A percentile compares a stretch with the other conserved stretches of the same genome.
phyloP scores from a whole-genome alignment of 2,888 invertebrate species.

The Sphaeridia pumilis region DNA sequence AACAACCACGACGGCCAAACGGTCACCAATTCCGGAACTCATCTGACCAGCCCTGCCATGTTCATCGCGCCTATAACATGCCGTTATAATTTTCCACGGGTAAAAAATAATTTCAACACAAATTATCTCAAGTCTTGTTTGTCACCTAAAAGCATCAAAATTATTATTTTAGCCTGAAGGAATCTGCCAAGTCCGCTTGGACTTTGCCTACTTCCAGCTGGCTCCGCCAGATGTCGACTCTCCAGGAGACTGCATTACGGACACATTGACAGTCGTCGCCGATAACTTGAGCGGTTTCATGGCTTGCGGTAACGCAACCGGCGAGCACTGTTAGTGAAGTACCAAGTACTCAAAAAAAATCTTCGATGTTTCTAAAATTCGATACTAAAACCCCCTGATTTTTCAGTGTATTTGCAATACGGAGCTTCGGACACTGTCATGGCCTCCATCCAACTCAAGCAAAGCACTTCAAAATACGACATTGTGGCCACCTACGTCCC shows the following conservation, averaged over 20 bases:
- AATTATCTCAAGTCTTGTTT: neutral
- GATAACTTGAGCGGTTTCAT: constrained; percentile 17
- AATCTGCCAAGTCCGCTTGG: constrained; percentile 32
- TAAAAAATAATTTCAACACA: neutral
- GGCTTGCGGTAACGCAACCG: constrained; percentile 26
- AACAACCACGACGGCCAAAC: constrained; percentile 10
- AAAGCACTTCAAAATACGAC: constrained; percentile 19
- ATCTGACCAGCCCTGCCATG: constrained; percentile 13
- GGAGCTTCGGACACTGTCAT: constrained; percentile 10
- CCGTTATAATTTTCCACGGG: constrained; percentile 22
- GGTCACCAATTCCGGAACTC: constrained; percentile 25
- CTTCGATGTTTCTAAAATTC: neutral
- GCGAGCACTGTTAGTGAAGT: constrained; percentile 25
- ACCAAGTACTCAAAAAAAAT: neutral
- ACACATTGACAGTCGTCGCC: constrained; percentile 23
- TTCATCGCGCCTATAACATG: constrained; percentile 17
- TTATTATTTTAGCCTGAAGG: constrained; percentile 9
- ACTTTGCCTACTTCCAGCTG: constrained; percentile 23
- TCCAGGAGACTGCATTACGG: constrained; percentile 23
- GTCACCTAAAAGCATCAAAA: neutral
- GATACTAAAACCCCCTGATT: neutral
- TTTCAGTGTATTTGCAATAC: constrained; percentile 30
- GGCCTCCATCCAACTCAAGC: constrained; percentile 6
- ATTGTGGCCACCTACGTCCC: constrained; percentile 28
- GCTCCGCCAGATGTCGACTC: constrained; percentile 14